Evolutionary conservation across 92 coral and sea anemone species (phyloP).

Genomic region (Umimayanthus kanabou): DNA sequence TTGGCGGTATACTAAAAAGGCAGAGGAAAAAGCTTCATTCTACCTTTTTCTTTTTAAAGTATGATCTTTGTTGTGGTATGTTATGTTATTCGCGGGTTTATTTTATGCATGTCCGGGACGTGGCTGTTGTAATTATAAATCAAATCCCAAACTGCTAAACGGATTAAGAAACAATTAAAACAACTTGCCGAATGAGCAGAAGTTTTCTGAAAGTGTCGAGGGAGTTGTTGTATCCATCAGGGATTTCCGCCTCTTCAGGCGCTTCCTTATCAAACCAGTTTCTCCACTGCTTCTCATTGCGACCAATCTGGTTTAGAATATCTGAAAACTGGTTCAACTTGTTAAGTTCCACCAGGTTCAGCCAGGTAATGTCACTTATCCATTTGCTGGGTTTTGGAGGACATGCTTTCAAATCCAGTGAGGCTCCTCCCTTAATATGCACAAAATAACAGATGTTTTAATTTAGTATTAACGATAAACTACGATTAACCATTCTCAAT

Average conservation of each 20-base stretch:
- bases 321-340: conserved; percentile 95
- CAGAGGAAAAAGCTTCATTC: no score
- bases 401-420: conserved; percentile 89
- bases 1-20: no score
- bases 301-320: conserved; percentile 92
- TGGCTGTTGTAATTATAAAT: not conserved
- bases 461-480: no score
- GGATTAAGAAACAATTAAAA: not conserved
- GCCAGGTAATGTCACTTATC: conserved; percentile 97
- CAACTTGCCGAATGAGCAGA: conserved; percentile 79
- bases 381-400: conserved; percentile 92
- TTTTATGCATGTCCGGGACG: no score
- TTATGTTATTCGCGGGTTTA: no score
- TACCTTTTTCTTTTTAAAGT: no score
- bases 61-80: no score
- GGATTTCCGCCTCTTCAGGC: conserved; percentile 93
- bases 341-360: conserved; percentile 87
- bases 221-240: conserved; percentile 97
- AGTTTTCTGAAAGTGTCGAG: conserved; percentile 95
- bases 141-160: not conserved
- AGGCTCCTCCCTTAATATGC: conserved; percentile 84
- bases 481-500: no score
- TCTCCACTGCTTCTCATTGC: conserved; percentile 98
- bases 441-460: not conserved
- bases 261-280: conserved; percentile 98